Conservation (phyloP, 2,113 vertebrate species). For the Limnothrissa miodon region DNA sequence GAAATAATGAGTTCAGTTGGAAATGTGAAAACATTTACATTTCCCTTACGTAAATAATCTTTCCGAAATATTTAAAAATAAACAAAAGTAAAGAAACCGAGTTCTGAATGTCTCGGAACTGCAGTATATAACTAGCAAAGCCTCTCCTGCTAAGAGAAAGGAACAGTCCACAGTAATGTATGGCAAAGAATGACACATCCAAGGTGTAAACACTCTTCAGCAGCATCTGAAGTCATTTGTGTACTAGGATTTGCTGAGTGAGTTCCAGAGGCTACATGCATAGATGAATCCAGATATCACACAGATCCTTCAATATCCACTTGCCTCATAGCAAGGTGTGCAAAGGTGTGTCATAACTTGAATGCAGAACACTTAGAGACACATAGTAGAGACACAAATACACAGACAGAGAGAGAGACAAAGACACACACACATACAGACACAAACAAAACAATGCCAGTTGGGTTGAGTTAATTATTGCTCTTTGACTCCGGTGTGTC, state of each 20-base stretch:
- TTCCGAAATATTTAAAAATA: too few relatives aligned
- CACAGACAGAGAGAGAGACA: too few relatives aligned
- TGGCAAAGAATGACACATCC: neutral
- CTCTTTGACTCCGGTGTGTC: neutral
- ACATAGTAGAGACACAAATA: neutral
- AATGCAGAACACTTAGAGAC: neutral
- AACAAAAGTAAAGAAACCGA: neutral
- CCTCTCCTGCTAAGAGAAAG: neutral
- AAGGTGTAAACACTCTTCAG: neutral
- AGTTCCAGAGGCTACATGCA: neutral
- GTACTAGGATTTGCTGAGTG: neutral
- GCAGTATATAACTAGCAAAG: neutral
- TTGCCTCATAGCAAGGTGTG: neutral
- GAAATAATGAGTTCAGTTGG: too few relatives aligned
- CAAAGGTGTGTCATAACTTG: neutral
- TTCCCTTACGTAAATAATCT: too few relatives aligned
- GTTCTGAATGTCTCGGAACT: neutral
- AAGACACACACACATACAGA: neutral
- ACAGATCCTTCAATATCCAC: neutral
- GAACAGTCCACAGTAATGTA: neutral
- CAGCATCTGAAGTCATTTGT: neutral
- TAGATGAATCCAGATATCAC: neutral
- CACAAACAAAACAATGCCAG: neutral
- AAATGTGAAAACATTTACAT: too few relatives aligned
- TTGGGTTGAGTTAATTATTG: neutral